Conservation (phyloP, 2,797 vertebrate species). For the Takifugu rubripes region DNA sequence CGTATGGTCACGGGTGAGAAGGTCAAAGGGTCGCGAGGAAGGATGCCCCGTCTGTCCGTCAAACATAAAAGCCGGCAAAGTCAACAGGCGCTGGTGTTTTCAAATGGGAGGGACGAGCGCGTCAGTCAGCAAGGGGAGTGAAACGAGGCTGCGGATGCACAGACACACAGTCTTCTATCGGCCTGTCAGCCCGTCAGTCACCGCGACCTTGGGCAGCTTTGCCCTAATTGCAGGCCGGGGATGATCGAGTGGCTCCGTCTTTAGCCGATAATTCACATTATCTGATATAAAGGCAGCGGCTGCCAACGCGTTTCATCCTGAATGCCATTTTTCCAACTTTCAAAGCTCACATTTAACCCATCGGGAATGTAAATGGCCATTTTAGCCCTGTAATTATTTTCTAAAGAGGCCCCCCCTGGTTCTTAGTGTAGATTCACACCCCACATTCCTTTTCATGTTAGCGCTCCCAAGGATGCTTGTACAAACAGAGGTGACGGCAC, state of each 20-base stretch:
- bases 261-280: slow-evolving; percentile 58
- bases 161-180: slow-evolving; percentile 70
- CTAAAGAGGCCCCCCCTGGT: slow-evolving; percentile 21
- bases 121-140: slow-evolving; percentile 65
- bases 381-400: slow-evolving; percentile 58
- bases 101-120: slow-evolving; percentile 59
- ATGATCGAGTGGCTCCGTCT: slow-evolving; percentile 44
- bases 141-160: slow-evolving; percentile 56
- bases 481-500: slow-evolving; percentile 5
- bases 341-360: slow-evolving; percentile 51
- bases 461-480: slow-evolving; percentile 7
- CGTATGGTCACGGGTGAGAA: slow-evolving; percentile 61
- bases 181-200: slow-evolving; percentile 71
- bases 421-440: slow-evolving; percentile 8
- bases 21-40: slow-evolving; percentile 61
- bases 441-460: slow-evolving; percentile 16
- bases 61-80: slow-evolving; percentile 69
- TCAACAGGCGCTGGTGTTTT: slow-evolving; percentile 56
- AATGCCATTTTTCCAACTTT: slow-evolving; percentile 52
- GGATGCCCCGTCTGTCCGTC: slow-evolving; percentile 76
- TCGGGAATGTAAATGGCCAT: slow-evolving; percentile 62
- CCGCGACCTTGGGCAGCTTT: slow-evolving; percentile 57
- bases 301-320: slow-evolving; percentile 67
- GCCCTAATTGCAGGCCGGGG: slow-evolving; percentile 59
- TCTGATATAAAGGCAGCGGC: slow-evolving; percentile 60